These are phyloP conservation scores for Bettongia penicillata DNA, from an alignment of 2,113 vertebrate genomes.

Conservation along the genomic window DNA sequence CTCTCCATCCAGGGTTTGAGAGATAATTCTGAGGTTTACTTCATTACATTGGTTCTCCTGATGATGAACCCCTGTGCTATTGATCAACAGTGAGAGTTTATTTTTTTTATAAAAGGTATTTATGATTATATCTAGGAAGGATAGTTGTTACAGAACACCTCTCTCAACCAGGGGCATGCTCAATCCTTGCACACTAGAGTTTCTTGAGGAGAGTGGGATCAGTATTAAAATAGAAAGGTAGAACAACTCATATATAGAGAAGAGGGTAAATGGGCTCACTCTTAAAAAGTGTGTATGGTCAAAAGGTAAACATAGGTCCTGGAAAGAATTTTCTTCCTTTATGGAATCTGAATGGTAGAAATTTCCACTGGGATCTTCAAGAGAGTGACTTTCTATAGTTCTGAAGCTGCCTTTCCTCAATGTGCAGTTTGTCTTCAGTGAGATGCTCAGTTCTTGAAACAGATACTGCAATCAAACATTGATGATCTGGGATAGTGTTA, in stretches of 20 bases:
- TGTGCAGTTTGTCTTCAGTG: background rate
- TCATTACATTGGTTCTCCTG: background rate
- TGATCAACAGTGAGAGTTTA: background rate
- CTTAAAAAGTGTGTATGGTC: background rate
- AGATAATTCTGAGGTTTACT: background rate
- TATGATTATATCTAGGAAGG: background rate
- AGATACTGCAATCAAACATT: background rate
- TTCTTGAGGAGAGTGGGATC: background rate
- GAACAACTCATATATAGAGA: background rate
- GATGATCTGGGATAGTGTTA: background rate
- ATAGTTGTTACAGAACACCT: background rate
- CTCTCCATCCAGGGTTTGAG: background rate
- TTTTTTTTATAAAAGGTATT: background rate
- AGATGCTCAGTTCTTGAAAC: background rate
- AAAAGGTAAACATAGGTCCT: background rate
- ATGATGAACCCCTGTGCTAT: background rate
- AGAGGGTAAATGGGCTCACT: background rate
- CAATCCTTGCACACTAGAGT: background rate
- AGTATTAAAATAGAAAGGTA: background rate
- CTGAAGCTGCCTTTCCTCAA: background rate
- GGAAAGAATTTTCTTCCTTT: background rate
- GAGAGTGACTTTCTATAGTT: background rate
- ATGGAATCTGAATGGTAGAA: background rate
- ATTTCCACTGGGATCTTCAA: background rate
- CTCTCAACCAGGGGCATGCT: background rate